These are phyloP conservation scores for Sardinella longiceps DNA, from an alignment of 2,797 vertebrate genomes.

Conservation along the genomic window DNA sequence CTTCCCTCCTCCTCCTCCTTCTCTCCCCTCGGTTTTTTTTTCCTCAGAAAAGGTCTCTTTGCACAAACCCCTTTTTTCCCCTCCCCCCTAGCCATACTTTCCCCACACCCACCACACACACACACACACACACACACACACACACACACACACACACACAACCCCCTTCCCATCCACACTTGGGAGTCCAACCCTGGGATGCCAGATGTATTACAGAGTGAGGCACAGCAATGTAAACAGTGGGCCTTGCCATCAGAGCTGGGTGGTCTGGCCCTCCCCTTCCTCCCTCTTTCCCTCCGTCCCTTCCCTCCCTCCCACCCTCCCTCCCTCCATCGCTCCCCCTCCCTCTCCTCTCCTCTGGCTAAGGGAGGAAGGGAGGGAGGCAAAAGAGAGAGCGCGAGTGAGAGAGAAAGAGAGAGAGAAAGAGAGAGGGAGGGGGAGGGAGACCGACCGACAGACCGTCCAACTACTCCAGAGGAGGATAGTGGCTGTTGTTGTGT, in stretches of 20 bases:
- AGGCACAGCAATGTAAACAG: conserved; percentile 98
- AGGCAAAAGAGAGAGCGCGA: conserved; percentile 49
- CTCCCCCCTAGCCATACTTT: conserved; percentile 45
- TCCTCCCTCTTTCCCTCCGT: conserved; percentile 54
- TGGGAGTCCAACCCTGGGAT: conserved; percentile 94
- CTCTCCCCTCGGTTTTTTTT: conserved; percentile 45
- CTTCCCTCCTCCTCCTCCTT: conserved; percentile 49
- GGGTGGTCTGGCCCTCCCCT: conserved; percentile 89
- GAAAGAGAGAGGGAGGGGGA: conserved; percentile 31
- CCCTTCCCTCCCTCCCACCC: conserved; percentile 33
- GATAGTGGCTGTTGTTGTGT: conserved; percentile 84
- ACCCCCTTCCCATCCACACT: conserved; percentile 69
- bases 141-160: neutral
- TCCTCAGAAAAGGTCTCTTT: conserved; percentile 52
- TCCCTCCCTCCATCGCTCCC: conserved; percentile 43
- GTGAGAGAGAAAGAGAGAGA: conserved; percentile 29
- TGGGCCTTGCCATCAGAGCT: conserved; percentile 92
- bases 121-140: neutral
- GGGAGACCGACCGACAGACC: neutral
- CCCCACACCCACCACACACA: conserved; percentile 57
- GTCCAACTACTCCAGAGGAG: conserved; percentile 59
- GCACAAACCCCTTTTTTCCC: conserved; percentile 35
- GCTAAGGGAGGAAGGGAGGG: conserved; percentile 76
- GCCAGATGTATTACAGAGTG: conserved; percentile 99
- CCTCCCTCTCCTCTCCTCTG: conserved; percentile 63